A percentile compares a stretch with the other conserved stretches of the same genome.
phyloP scores from a whole-genome alignment of 2,797 vertebrate species.

The Fratercula arctica region DNA sequence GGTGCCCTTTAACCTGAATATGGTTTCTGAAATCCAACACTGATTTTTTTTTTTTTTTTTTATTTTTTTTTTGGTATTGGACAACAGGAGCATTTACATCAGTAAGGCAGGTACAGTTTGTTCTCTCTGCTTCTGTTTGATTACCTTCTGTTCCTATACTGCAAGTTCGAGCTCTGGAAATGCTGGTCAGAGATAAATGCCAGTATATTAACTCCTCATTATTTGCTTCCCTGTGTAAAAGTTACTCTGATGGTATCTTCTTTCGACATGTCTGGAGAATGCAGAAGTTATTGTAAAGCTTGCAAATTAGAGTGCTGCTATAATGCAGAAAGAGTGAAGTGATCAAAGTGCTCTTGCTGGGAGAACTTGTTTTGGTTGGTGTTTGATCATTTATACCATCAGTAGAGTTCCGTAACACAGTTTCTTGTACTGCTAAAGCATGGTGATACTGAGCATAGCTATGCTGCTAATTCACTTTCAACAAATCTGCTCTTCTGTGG shows the following conservation, averaged over 20 bases:
- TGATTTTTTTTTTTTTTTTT: neutral
- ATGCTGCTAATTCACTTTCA: neutral
- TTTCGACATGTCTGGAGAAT: neutral
- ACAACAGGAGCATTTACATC: neutral
- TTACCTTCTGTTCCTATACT: neutral
- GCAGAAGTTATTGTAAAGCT: neutral
- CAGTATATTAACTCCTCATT: neutral
- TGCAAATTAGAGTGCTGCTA: neutral
- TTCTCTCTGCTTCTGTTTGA: neutral
- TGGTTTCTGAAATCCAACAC: constrained; percentile 66
- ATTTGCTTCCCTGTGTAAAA: neutral
- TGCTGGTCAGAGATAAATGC: neutral
- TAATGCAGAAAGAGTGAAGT: neutral
- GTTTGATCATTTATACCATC: neutral
- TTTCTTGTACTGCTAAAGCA: neutral
- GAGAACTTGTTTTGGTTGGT: neutral
- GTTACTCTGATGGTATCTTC: neutral
- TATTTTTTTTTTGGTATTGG: neutral
- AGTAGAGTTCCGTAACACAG: neutral
- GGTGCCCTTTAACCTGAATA: constrained; percentile 83
- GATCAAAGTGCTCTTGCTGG: neutral
- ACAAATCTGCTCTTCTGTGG: neutral
- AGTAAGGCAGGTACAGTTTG: neutral
- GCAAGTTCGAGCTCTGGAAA: constrained; percentile 19
- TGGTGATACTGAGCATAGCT: neutral